A percentile compares a stretch with the other conserved stretches of the same genome.
phyloP scores from a whole-genome alignment of 2,888 invertebrate species.

The Laspeyria flexula region DNA sequence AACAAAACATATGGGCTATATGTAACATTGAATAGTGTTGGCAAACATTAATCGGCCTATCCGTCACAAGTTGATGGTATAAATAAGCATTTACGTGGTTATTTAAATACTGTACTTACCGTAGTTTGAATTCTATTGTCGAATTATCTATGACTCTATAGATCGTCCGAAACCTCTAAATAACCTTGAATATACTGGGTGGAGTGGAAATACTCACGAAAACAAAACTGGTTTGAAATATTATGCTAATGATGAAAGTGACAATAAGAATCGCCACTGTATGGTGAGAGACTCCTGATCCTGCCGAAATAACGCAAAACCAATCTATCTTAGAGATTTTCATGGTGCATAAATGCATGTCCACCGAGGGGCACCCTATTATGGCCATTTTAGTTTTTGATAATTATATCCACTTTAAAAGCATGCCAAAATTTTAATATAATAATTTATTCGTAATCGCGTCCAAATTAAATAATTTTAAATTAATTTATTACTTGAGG shows the following conservation, averaged over 20 bases:
- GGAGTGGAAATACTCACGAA: too few relatives aligned
- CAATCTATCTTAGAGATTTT: too few relatives aligned
- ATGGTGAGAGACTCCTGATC: too few relatives aligned
- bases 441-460: slow-evolving; percentile 32
- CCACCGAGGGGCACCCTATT: too few relatives aligned
- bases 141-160: slow-evolving; percentile 22
- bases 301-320: too few relatives aligned
- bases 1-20: neutral
- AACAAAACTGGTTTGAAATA: too few relatives aligned
- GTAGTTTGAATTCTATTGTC: slow-evolving; percentile 13
- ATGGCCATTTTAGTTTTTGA: too few relatives aligned
- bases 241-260: too few relatives aligned
- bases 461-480: slow-evolving; percentile 41
- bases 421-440: slow-evolving; percentile 23
- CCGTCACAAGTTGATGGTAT: slow-evolving; percentile 15
- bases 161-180: slow-evolving; percentile 3
- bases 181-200: slow-evolving; percentile 3
- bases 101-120: slow-evolving; percentile 2
- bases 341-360: neutral
- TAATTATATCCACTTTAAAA: neutral
- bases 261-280: too few relatives aligned
- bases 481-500: slow-evolving; percentile 42
- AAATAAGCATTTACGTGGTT: slow-evolving; percentile 5
- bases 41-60: slow-evolving; percentile 16
- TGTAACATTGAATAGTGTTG: slow-evolving; percentile 4